Conservation (phyloP, 1,140 invertebrate species). For the Parasteatoda tepidariorum region DNA sequence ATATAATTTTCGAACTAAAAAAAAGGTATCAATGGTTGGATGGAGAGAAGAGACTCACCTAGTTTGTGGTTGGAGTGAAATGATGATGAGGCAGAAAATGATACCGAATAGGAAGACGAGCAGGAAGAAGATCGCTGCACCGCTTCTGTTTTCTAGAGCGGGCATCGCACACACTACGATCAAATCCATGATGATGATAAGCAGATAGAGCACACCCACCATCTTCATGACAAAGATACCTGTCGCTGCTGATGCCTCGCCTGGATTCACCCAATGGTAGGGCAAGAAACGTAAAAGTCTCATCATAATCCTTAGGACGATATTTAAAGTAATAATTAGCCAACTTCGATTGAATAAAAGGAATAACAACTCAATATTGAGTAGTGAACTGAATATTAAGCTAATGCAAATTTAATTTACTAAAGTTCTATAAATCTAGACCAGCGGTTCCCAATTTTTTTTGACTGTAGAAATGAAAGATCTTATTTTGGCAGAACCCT, state of each 20-base stretch:
- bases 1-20: too few species aligned
- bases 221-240: slow-evolving; percentile 89
- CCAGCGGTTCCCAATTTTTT: too few species aligned
- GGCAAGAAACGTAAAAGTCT: slow-evolving; percentile 42
- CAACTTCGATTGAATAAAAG: too few species aligned
- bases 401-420: background rate
- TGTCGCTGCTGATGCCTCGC: slow-evolving; percentile 82
- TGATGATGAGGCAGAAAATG: slow-evolving; percentile 80
- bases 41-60: slow-evolving; percentile 80
- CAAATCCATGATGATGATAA: slow-evolving; percentile 85
- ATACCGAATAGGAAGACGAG: slow-evolving; percentile 80
- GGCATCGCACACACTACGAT: slow-evolving; percentile 82
- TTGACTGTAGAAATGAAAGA: too few species aligned
- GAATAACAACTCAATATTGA: too few species aligned
- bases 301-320: slow-evolving; percentile 30
- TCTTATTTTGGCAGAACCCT: too few species aligned
- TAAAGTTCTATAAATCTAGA: background rate
- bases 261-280: slow-evolving; percentile 66
- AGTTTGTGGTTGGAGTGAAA: slow-evolving; percentile 91
- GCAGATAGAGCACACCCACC: slow-evolving; percentile 83
- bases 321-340: too few species aligned
- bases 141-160: slow-evolving; percentile 66
- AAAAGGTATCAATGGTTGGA: too few species aligned
- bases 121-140: slow-evolving; percentile 78
- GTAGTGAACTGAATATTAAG: background rate